Evolutionary conservation across 2,888 invertebrate genomes (phyloP).

Genomic region (Drosophila stalkeri): DNA sequence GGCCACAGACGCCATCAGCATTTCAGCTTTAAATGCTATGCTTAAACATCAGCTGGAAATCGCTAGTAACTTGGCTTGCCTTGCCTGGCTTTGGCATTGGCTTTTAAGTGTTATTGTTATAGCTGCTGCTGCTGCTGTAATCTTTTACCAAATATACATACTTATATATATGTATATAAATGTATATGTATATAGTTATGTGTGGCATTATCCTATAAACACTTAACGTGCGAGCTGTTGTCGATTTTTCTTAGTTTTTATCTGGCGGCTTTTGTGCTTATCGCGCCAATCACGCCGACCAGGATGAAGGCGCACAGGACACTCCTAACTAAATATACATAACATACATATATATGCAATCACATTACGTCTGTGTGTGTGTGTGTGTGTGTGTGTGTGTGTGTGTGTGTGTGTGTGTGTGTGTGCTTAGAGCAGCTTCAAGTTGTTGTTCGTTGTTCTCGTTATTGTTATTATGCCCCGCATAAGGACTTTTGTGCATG

Average conservation of each 20-base stretch:
- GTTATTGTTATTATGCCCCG: slow-evolving; percentile 70
- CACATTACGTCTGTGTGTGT: slow-evolving; percentile 2
- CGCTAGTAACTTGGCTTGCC: neutral
- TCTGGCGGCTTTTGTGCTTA: slow-evolving; percentile 70
- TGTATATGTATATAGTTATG: slow-evolving; percentile 21
- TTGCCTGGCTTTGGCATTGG: slow-evolving; percentile 19
- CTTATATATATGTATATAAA: neutral
- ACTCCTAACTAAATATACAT: slow-evolving; percentile 52
- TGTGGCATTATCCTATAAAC: slow-evolving; percentile 68
- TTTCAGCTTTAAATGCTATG: slow-evolving; percentile 23
- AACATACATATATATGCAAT: slow-evolving; percentile 12
- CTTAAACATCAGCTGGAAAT: slow-evolving; percentile 6
- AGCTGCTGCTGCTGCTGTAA: slow-evolving; percentile 45
- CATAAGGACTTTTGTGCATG: slow-evolving; percentile 32
- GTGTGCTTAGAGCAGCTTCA: slow-evolving; percentile 62
- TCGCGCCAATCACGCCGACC: slow-evolving; percentile 64
- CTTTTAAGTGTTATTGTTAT: slow-evolving; percentile 68
- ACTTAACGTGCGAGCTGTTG: slow-evolving; percentile 72
- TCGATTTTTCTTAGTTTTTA: slow-evolving; percentile 57
- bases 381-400: slow-evolving; percentile 29
- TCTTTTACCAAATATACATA: slow-evolving; percentile 28
- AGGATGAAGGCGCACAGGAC: slow-evolving; percentile 25
- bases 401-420: slow-evolving; percentile 20
- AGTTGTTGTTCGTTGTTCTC: slow-evolving; percentile 63
- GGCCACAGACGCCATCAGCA: slow-evolving; percentile 24